Evolutionary conservation across 2,888 invertebrate species (phyloP).

Genomic region (Copidosoma aretas): DNA sequence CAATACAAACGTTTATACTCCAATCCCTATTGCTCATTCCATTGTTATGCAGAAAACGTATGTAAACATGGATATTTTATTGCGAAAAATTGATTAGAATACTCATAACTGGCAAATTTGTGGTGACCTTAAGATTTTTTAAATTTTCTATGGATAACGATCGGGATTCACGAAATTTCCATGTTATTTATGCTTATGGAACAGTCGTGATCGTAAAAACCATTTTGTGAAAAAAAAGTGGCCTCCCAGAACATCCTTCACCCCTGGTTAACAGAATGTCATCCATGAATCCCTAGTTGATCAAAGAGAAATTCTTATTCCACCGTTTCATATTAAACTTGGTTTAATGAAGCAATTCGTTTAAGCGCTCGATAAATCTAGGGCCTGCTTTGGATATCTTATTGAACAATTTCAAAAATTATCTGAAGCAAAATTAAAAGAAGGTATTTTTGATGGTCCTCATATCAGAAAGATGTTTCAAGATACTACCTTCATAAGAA

Average conservation of each 20-base stretch:
- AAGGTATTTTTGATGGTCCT: conserved; percentile 39
- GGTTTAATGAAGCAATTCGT: background rate
- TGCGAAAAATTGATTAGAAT: background rate
- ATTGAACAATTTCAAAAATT: conserved; percentile 25
- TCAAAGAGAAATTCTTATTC: conserved; percentile 14
- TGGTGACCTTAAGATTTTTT: background rate
- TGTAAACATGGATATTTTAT: conserved; percentile 1
- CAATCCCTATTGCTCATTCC: background rate
- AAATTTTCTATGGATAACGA: background rate
- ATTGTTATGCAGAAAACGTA: background rate
- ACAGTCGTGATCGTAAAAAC: conserved; percentile 5
- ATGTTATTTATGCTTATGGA: conserved; percentile 1
- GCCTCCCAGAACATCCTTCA: conserved; percentile 11
- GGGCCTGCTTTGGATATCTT: conserved; percentile 27
- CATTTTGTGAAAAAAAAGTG: conserved; percentile 19
- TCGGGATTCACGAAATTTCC: background rate
- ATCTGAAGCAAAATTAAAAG: conserved; percentile 41
- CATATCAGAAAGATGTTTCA: conserved; percentile 22
- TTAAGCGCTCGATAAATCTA: conserved; percentile 40
- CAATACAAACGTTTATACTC: background rate
- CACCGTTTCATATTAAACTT: conserved; percentile 11
- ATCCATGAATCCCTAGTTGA: conserved; percentile 13
- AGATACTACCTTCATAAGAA: conserved; percentile 13
- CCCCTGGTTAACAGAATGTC: conserved; percentile 25
- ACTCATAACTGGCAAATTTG: background rate